These are phyloP conservation scores for Cyrtodaria siliqua DNA, from an alignment of 2,888 invertebrate genomes.

Conservation along the genomic window DNA sequence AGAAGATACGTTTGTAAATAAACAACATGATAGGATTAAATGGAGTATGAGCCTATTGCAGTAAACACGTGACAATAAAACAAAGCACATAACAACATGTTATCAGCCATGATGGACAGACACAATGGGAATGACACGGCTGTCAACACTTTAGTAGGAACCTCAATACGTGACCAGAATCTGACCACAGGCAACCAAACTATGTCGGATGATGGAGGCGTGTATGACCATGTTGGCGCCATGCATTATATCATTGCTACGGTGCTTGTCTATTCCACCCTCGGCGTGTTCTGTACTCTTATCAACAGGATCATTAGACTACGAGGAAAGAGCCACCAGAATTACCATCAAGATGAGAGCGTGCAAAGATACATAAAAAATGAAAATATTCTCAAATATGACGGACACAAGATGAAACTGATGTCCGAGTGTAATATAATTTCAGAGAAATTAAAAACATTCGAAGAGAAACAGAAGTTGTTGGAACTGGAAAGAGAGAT, in stretches of 20 bases:
- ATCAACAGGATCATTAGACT: conserved; percentile 43
- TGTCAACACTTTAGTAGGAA: no score
- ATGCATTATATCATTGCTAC: conserved; percentile 59
- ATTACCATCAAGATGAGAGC: conserved; percentile 44
- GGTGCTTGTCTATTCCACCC: conserved; percentile 52
- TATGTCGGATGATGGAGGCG: neutral
- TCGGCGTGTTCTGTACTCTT: conserved; percentile 53
- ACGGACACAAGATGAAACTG: conserved; percentile 39
- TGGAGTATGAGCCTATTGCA: no score
- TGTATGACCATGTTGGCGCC: conserved; percentile 44
- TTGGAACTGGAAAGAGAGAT: conserved; percentile 29
- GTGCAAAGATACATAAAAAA: conserved; percentile 45
- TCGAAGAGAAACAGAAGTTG: conserved; percentile 36
- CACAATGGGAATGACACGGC: no score
- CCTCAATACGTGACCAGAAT: no score
- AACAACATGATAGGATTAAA: no score
- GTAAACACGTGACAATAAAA: no score
- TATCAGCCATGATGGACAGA: no score
- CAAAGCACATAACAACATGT: no score
- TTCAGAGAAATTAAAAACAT: conserved; percentile 18
- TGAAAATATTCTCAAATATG: conserved; percentile 41
- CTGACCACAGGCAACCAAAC: no score
- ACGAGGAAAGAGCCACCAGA: conserved; percentile 36
- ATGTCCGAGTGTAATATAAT: conserved; percentile 34
- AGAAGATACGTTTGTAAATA: no score